Evolutionary conservation across 2,797 vertebrate genomes (phyloP).

Genomic region (Propithecus perrieri): DNA sequence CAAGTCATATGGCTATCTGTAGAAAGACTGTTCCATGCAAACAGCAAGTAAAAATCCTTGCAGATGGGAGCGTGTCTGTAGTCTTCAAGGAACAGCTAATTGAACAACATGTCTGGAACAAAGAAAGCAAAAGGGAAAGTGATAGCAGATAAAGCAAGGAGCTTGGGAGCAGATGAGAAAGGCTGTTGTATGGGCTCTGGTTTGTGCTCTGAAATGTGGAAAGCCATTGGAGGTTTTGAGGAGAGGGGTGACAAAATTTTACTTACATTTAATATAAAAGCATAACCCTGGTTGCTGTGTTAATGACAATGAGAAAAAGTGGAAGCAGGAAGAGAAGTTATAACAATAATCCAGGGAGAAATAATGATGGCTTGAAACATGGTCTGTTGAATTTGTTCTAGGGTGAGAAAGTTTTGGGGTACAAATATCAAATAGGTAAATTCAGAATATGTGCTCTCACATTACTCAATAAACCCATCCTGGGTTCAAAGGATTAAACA

Average conservation of each 20-base stretch:
- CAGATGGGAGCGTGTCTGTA: background rate
- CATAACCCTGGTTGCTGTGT: background rate
- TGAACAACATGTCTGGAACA: background rate
- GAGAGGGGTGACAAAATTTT: background rate
- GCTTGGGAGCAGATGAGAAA: background rate
- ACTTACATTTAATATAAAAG: background rate
- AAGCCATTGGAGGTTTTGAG: background rate
- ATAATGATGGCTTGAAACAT: background rate
- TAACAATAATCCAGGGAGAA: background rate
- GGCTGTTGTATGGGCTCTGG: background rate
- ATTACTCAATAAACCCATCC: background rate
- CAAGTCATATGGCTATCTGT: background rate
- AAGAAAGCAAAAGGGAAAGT: background rate
- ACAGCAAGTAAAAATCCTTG: background rate
- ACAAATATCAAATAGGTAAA: background rate
- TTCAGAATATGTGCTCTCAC: background rate
- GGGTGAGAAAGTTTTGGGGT: background rate
- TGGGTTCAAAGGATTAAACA: background rate
- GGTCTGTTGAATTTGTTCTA: background rate
- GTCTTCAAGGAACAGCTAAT: background rate
- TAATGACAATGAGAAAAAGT: background rate
- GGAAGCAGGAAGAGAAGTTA: background rate
- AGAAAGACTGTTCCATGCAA: background rate
- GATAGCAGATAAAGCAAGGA: background rate
- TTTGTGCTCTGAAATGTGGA: background rate